Base-by-base conservation (phyloP, 92 coral and sea anemone species). In the Epizoanthus rinbou region DNA sequence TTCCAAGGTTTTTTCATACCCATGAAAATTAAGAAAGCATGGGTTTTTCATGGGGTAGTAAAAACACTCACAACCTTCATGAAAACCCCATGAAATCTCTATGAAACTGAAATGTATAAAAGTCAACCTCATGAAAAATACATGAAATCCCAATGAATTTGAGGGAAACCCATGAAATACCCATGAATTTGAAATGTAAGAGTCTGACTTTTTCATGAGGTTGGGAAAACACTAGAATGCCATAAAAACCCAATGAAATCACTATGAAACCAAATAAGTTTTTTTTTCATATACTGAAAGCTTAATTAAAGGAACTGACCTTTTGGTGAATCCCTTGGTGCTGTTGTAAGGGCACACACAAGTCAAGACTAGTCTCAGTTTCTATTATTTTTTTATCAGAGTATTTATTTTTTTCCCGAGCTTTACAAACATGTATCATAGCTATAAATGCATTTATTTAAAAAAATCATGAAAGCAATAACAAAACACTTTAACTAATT, bases 1-100 rank as follows among this genome's bases (percentile, higher is more conserved):
- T 79, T 50, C 57, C 69, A 50, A 50, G 70, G 83, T 79, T 79
- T 79, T 79, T 68, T 68, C 28, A 33, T 53, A 24, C 80, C 80
- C 65, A 75, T 75, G 66, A 75, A 54, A n/a, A n/a, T n/a, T n/a
- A n/a, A n/a, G n/a, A n/a, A n/a, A n/a, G n/a, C n/a, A n/a, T n/a
- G n/a, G n/a, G n/a, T n/a, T n/a, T n/a, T n/a, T n/a, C n/a, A n/a
- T n/a, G n/a, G n/a, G n/a, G n/a, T n/a, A n/a, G n/a, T n/a, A n/a
- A n/a, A n/a, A n/a, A n/a, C n/a, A n/a, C n/a, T n/a, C n/a, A n/a
- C n/a, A n/a, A n/a, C n/a, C n/a, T n/a, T n/a, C n/a, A n/a, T n/a
- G n/a, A n/a, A n/a, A n/a, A n/a, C n/a, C n/a, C n/a, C n/a, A n/a
- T n/a, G n/a, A n/a, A n/a, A n/a, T n/a, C n/a, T n/a, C n/a, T n/a